These are phyloP conservation scores for Desmophyllum pertusum DNA, from an alignment of 92 coral and sea anemone species.

Conservation along the genomic window DNA sequence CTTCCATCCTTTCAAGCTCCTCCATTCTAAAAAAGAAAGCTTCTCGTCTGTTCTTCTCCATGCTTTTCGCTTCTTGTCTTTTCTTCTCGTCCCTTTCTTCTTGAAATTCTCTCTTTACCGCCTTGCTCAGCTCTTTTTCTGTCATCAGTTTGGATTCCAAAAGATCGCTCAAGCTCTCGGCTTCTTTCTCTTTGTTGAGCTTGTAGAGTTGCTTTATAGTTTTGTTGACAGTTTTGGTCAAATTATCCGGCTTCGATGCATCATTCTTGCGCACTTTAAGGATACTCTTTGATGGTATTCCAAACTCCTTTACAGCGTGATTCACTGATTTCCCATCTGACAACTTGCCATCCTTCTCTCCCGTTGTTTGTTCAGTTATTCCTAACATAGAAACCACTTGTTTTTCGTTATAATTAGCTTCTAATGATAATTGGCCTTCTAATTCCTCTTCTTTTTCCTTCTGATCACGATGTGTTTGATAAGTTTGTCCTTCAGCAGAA, in stretches of 20 bases:
- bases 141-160: slow-evolving; percentile 26
- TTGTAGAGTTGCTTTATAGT: slow-evolving; percentile 38
- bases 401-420: neutral
- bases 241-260: neutral
- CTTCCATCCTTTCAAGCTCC: slow-evolving; percentile 40
- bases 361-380: neutral
- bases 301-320: neutral
- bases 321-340: neutral
- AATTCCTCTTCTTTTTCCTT: neutral
- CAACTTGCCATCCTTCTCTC: neutral
- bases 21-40: slow-evolving; percentile 36
- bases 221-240: slow-evolving; percentile 16
- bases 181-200: slow-evolving; percentile 38
- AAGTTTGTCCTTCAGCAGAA: neutral
- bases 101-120: slow-evolving; percentile 36
- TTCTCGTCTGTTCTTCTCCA: slow-evolving; percentile 42
- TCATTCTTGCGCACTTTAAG: neutral
- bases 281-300: neutral
- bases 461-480: no score
- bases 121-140: slow-evolving; percentile 48
- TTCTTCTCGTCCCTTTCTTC: slow-evolving; percentile 53
- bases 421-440: neutral
- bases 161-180: slow-evolving; percentile 38
- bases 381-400: neutral
- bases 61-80: slow-evolving; percentile 30